A percentile compares a stretch with the other conserved stretches of the same genome.
phyloP scores from a whole-genome alignment of 2,888 invertebrate genomes.

The Ptychoptera albimana region DNA sequence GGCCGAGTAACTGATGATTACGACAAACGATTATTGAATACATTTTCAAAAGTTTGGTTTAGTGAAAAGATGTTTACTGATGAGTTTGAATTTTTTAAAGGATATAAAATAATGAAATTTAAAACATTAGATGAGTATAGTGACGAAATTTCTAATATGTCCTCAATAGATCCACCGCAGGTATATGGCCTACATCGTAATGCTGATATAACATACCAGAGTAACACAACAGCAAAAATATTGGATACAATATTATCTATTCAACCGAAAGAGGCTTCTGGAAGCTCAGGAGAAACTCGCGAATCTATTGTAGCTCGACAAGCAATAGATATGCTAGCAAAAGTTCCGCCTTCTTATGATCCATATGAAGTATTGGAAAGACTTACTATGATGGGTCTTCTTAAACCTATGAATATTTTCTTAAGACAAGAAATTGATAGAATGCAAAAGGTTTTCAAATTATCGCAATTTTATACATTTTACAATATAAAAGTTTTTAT shows the following conservation, averaged over 20 bases:
- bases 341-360: slow-evolving; percentile 61
- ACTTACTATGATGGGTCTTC: slow-evolving; percentile 47
- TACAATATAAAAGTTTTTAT: too few relatives aligned
- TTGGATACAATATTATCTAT: slow-evolving; percentile 68
- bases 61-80: slow-evolving; percentile 56
- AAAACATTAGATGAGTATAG: slow-evolving; percentile 58
- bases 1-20: slow-evolving; percentile 84
- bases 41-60: slow-evolving; percentile 60
- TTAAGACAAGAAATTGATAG: slow-evolving; percentile 78
- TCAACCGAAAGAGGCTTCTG: slow-evolving; percentile 65
- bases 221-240: slow-evolving; percentile 54
- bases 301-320: slow-evolving; percentile 57
- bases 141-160: slow-evolving; percentile 55
- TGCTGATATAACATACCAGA: slow-evolving; percentile 83
- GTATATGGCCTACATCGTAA: slow-evolving; percentile 79
- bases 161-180: slow-evolving; percentile 65
- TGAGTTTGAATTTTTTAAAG: slow-evolving; percentile 59
- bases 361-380: slow-evolving; percentile 62
- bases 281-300: slow-evolving; percentile 64
- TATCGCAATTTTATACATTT: too few relatives aligned
- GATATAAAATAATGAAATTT: slow-evolving; percentile 53
- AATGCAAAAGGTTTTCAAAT: slow-evolving; percentile 60
- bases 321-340: slow-evolving; percentile 61
- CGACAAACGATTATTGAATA: slow-evolving; percentile 67
- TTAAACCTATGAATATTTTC: slow-evolving; percentile 72